Evolutionary conservation across 30 jellyfish, hydroid and myxozoan genomes (phyloP), one percentile per base, ranked within the genome.

Genomic region (Turritopsis rubra): DNA sequence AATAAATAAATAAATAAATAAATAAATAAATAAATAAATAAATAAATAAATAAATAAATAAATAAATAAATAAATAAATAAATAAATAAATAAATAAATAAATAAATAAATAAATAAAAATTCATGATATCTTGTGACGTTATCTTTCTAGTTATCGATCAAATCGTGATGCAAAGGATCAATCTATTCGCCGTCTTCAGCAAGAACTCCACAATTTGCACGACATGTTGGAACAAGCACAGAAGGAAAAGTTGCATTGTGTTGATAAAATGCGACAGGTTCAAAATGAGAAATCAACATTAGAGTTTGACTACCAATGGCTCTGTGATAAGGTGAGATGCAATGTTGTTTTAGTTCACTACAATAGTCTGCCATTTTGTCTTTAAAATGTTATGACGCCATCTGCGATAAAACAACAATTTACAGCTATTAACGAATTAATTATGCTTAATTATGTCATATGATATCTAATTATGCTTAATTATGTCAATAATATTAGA

Each of bases 271-370:
- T 92, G 98, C 76, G 94, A 28, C 96, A 92, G 75, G 81, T 88
- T 75, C 98, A 92, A 85, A 92, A 92, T 75, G 98, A 92, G 54
- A 92, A 88, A 81, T 87, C 96, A 18, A 79, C 88, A 7, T 24
- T 92, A 76, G 94, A 92, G 79, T 87, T 92, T 29, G 98, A 92
- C 70, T 87, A 77, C 80, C 97, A 92, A 81, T 92, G 95, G 95
- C 21, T 88, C 84, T 25, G 82, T 28, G 95, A 92, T 53, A 92
- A 87, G 78, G 89, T 91, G 24, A 71, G 82, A n/a, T 27, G 28
- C 1, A 19, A 0, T 60, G 19, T 60, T 60, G 19, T 75, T 0
- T 75, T n/a, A n/a, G n/a, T n/a, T n/a, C n/a, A n/a, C n/a, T n/a
- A n/a, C n/a, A n/a, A 22, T 70, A 70, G 27, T 3, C 16, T 3